Percentiles rank a stretch among this genome's conserved stretches.
These are phyloP conservation scores for Oscheius sp. DNA, from an alignment of 2,888 invertebrate genomes.

Conservation along the genomic window DNA sequence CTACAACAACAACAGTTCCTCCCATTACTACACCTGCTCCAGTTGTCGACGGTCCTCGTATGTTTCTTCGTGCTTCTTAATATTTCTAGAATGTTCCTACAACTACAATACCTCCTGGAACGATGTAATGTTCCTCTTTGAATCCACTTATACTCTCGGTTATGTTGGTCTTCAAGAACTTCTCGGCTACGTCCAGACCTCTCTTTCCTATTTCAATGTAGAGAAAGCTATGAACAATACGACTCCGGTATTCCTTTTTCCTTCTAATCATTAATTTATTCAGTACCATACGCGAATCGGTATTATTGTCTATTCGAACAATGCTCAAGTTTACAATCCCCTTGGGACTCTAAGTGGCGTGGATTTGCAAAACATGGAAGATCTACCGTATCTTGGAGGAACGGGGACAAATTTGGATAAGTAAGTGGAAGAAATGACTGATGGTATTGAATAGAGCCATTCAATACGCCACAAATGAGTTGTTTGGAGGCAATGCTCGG, in stretches of 20 bases:
- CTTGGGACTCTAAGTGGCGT: slow-evolving; percentile 8
- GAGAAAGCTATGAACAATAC: not conserved
- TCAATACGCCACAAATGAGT: not conserved
- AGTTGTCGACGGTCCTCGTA: not conserved
- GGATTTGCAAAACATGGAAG: not conserved
- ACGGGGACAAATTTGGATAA: not conserved
- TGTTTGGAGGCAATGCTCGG: not conserved
- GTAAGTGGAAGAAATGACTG: not conserved
- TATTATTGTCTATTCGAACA: slow-evolving; percentile 1
- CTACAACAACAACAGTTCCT: not conserved
- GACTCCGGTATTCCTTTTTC: not conserved
- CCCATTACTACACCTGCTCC: not conserved
- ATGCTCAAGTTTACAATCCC: not conserved
- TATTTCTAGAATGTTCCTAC: slow-evolving; percentile 9
- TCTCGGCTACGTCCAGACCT: slow-evolving; percentile 18
- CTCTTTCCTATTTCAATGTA: slow-evolving; percentile 18
- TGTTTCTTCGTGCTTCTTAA: too few relatives aligned
- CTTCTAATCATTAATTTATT: not conserved
- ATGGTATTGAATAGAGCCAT: slow-evolving; percentile 2
- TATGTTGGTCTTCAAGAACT: slow-evolving; percentile 18
- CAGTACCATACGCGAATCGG: slow-evolving; percentile 29
- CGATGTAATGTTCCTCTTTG: slow-evolving; percentile 30
- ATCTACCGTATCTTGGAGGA: slow-evolving; percentile 4
- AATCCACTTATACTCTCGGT: not conserved
- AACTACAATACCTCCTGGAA: slow-evolving; percentile 20